A percentile compares a stretch with the other conserved stretches of the same genome.
Evolutionary conservation across 2,888 invertebrate genomes (phyloP).

Genomic region (Hoplodrina blanda): DNA sequence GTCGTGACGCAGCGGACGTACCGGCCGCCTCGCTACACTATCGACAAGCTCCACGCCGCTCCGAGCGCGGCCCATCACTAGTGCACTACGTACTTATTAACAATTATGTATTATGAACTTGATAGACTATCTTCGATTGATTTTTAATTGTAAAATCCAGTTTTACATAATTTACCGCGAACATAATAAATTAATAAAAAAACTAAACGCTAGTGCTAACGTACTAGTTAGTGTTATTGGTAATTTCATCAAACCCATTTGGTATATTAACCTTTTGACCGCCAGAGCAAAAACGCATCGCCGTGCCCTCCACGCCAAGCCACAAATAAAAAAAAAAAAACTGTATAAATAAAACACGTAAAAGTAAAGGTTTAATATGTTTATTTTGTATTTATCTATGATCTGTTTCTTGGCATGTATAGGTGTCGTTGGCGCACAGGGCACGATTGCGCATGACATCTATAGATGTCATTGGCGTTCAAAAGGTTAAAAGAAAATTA

Average conservation of each 20-base stretch:
- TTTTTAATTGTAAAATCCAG: constrained; percentile 38
- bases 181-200: not conserved
- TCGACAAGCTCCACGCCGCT: constrained; percentile 40
- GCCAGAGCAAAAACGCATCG: too few relatives aligned
- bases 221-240: constrained; percentile 9
- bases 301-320: too few relatives aligned
- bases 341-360: too few relatives aligned
- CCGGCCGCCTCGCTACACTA: constrained; percentile 53
- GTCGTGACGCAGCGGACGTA: constrained; percentile 62
- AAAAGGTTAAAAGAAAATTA: constrained; percentile 52
- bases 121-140: constrained; percentile 23
- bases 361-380: too few relatives aligned
- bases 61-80: constrained; percentile 65
- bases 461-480: too few relatives aligned
- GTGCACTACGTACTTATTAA: constrained; percentile 16
- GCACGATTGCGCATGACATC: too few relatives aligned
- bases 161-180: constrained; percentile 19
- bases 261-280: too few relatives aligned
- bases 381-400: too few relatives aligned
- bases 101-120: constrained; percentile 26
- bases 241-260: constrained; percentile 14
- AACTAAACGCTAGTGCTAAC: not conserved
- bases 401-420: too few relatives aligned
- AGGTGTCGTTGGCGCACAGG: too few relatives aligned
- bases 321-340: too few relatives aligned